Percentiles rank a stretch among this genome's conserved stretches.
phyloP scores from a whole-genome alignment of 2,113 vertebrate genomes.

The Tetraodon nigroviridis region DNA sequence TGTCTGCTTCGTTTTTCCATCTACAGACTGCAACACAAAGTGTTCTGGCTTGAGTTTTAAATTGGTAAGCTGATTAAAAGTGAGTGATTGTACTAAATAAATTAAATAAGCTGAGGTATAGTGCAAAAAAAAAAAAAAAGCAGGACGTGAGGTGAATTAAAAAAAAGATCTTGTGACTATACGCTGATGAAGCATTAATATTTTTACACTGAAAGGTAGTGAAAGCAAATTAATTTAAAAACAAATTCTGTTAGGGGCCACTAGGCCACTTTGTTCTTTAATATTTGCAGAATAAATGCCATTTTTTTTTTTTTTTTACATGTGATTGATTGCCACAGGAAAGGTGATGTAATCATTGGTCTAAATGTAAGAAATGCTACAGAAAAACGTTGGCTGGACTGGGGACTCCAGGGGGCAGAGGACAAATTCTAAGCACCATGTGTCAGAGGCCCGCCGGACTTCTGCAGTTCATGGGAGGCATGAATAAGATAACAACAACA shows the following conservation, averaged over 20 bases:
- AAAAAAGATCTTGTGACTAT: slow-evolving; percentile 22
- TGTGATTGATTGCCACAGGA: slow-evolving; percentile 88
- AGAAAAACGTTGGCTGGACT: slow-evolving; percentile 20
- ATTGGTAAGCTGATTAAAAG: slow-evolving; percentile 12
- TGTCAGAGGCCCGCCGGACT: slow-evolving; percentile 37
- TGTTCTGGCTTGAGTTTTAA: slow-evolving; percentile 18
- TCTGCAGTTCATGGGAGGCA: slow-evolving; percentile 62
- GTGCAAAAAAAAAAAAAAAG: slow-evolving; percentile 81
- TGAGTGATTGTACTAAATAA: slow-evolving; percentile 44
- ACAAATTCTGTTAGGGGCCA: too few species aligned
- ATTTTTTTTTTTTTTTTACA: slow-evolving; percentile 64
- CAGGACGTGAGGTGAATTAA: slow-evolving; percentile 6
- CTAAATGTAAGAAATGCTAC: slow-evolving; percentile 45
- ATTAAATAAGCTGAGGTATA: slow-evolving; percentile 63
- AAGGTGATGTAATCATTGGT: slow-evolving; percentile 46
- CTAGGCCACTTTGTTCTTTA: too few species aligned
- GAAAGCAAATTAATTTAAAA: slow-evolving; percentile 13
- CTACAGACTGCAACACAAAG: slow-evolving; percentile 25
- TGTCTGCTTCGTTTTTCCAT: slow-evolving; percentile 28
- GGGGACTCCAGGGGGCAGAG: slow-evolving; percentile 40
- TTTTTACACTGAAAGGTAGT: slow-evolving; percentile 56
- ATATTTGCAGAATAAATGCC: slow-evolving; percentile 10
- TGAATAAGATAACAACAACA: slow-evolving; percentile 73
- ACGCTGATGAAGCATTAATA: slow-evolving; percentile 24
- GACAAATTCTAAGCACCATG: slow-evolving; percentile 54